Evolutionary conservation across 2,797 vertebrate species (phyloP), one percentile per base, ranked within the genome.

Genomic region (Anisognathus igniventris): DNA sequence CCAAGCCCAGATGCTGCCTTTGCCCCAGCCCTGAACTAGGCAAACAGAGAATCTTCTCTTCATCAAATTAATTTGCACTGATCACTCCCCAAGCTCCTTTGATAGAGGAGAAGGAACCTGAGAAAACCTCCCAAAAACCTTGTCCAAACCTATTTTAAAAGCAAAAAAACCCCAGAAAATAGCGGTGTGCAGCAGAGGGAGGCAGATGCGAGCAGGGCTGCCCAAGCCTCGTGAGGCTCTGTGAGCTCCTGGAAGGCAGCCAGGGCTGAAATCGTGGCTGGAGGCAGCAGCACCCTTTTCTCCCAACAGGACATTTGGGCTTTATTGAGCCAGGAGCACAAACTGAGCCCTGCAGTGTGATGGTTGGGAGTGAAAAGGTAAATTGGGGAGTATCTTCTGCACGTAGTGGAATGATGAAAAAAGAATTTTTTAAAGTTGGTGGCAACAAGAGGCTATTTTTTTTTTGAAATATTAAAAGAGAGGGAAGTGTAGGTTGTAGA

Each of bases 191-290:
- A 60, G 92, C 84, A 72, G 88, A 95, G 84, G 84, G 81, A 90
- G 51, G 92, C 78, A 95, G 86, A 92, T 87, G 88, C 50, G 51
- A 48, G 87, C 82, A 78, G 42, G 87, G 70, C 93, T 78, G 79
- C 56, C 78, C 0, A 0, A 44, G 81, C 75, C 91, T 90, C 39
- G 78, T 65, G 94, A 39, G 54, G 92, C 77, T 86, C 82, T 66
- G 57, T 7, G 73, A 77, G 86, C 19, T 88, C 68, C 95, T 96
- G 95, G 95, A 91, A 93, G 79, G 93, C 84, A 91, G 95, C 96
- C 95, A 96, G 91, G 5, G 58, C 91, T 93, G 91, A 11, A 95
- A 81, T 68, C 75, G 78, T 20, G 91, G 79, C 91, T 95, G 1
- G 27, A 88, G 87, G 78, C 78, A 2, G 92, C 91, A 85, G 90